phyloP scores from a whole-genome alignment of 2,113 vertebrate genomes.

The Podiceps cristatus region DNA sequence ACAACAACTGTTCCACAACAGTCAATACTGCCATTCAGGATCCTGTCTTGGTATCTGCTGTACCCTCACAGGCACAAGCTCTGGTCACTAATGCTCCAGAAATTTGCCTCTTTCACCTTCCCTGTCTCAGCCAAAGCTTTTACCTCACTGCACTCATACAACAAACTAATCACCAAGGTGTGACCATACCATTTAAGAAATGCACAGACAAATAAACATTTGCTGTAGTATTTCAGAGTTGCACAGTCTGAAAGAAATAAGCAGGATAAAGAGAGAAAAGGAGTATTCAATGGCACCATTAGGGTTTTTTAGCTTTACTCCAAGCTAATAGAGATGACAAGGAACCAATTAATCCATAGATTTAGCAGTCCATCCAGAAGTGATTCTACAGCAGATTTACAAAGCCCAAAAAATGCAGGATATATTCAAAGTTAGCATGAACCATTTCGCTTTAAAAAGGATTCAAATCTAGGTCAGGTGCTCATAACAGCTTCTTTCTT shows the following conservation, averaged over 20 bases:
- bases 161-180: neutral
- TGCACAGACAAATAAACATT: neutral
- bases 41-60: neutral
- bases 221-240: neutral
- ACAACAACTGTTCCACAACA: neutral
- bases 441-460: neutral
- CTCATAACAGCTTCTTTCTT: neutral
- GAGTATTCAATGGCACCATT: neutral
- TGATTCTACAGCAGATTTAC: neutral
- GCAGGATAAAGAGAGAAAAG: neutral
- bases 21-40: neutral
- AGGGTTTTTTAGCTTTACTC: neutral
- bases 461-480: neutral
- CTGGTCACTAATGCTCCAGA: neutral
- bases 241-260: neutral
- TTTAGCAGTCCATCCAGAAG: neutral
- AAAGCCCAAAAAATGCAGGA: neutral
- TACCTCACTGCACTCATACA: neutral
- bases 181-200: neutral
- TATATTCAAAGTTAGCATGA: neutral
- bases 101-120: neutral
- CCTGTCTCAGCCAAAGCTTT: neutral
- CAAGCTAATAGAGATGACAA: neutral
- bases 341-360: neutral
- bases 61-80: neutral